Evolutionary conservation across 2,113 vertebrate genomes (phyloP).

Genomic region (Ginglymostoma cirratum): DNA sequence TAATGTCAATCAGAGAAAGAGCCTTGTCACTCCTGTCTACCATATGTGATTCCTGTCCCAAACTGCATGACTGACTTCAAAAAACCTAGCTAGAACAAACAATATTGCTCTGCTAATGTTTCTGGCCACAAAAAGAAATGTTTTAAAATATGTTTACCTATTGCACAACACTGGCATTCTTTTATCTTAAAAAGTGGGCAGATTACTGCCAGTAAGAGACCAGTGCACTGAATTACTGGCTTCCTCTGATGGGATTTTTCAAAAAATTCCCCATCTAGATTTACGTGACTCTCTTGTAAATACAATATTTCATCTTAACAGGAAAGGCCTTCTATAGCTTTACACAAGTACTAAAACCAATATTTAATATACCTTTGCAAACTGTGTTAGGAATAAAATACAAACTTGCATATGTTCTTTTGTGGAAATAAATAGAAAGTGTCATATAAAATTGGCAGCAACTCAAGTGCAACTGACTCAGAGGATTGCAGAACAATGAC

Average conservation of each 20-base stretch:
- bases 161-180: background rate
- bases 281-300: background rate
- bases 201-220: background rate
- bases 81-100: background rate
- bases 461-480: background rate
- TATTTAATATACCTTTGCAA: background rate
- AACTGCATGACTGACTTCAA: background rate
- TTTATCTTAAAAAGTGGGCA: background rate
- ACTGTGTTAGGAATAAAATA: background rate
- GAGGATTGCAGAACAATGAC: background rate
- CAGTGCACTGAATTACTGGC: background rate
- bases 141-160: background rate
- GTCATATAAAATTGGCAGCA: background rate
- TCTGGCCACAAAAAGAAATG: background rate
- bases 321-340: background rate
- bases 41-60: background rate
- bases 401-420: background rate
- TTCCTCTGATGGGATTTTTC: background rate
- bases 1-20: background rate
- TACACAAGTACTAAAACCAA: background rate
- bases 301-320: background rate
- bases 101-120: background rate
- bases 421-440: background rate
- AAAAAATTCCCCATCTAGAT: background rate
- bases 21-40: background rate